A percentile compares a stretch with the other conserved stretches of the same genome.
Conservation (phyloP, 2,797 vertebrate genomes). For the Tragelaphus oryx region DNA sequence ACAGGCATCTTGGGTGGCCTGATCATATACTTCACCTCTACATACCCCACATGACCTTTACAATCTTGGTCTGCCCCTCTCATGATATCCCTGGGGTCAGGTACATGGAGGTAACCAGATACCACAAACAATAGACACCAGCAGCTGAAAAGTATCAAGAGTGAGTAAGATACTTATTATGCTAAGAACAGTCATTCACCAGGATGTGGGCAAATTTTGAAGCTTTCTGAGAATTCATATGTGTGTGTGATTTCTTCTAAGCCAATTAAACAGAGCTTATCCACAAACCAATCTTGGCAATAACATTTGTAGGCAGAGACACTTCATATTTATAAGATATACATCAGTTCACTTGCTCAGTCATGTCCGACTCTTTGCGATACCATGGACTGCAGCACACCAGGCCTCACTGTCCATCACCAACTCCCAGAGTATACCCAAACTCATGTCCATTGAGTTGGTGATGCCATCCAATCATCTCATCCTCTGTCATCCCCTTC, state of each 20-base stretch:
- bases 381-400: background rate
- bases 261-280: background rate
- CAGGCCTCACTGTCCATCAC: background rate
- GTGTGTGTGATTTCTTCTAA: background rate
- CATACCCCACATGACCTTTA: background rate
- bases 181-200: background rate
- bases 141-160: background rate
- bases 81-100: background rate
- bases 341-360: background rate
- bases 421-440: background rate
- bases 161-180: background rate
- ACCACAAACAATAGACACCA: background rate
- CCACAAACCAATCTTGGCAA: background rate
- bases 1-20: background rate
- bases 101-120: background rate
- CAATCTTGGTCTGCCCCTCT: background rate
- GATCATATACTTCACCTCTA: background rate
- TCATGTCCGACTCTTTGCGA: accelerated
- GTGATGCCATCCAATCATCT: background rate
- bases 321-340: background rate
- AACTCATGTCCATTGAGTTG: background rate
- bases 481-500: background rate
- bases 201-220: background rate
- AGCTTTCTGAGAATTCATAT: background rate
- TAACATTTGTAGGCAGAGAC: background rate